phyloP scores from a whole-genome alignment of 2,888 invertebrate species.

The Lasius fuliginosus region DNA sequence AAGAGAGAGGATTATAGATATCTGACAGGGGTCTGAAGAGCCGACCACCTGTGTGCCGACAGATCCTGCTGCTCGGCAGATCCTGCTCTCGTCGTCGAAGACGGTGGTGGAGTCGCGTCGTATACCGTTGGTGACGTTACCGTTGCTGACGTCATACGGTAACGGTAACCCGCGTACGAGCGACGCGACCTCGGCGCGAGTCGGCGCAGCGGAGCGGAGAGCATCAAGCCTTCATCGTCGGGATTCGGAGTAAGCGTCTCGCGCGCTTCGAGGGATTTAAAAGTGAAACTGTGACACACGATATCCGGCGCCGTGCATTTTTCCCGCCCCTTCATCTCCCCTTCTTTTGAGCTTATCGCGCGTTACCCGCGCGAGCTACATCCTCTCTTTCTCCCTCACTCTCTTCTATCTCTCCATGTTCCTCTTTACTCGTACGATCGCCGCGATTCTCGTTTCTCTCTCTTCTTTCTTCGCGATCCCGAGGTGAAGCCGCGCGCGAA shows the following conservation, averaged over 20 bases:
- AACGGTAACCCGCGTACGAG: slow-evolving; percentile 82
- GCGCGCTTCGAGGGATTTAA: slow-evolving; percentile 80
- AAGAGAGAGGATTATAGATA: background rate
- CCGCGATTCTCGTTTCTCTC: slow-evolving; percentile 24
- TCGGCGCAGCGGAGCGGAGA: slow-evolving; percentile 73
- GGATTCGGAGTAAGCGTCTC: background rate
- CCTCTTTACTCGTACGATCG: background rate
- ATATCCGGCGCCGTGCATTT: slow-evolving; percentile 67
- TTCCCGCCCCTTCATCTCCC: slow-evolving; percentile 52
- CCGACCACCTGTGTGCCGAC: background rate
- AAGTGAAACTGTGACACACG: slow-evolving; percentile 82
- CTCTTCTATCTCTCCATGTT: background rate
- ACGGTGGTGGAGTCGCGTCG: too few species aligned
- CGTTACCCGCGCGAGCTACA: background rate
- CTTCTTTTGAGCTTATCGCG: background rate
- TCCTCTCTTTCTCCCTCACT: background rate
- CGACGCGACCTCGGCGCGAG: slow-evolving; percentile 73
- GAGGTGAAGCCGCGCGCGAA: slow-evolving; percentile 53
- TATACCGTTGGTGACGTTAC: slow-evolving; percentile 64
- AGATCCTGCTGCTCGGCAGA: background rate
- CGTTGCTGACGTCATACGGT: slow-evolving; percentile 63
- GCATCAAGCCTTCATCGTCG: slow-evolving; percentile 48
- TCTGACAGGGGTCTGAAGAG: too few species aligned
- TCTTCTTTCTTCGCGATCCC: slow-evolving; percentile 34
- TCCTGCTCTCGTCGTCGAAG: background rate